A percentile compares a stretch with the other conserved stretches of the same genome.
Evolutionary conservation across 2,888 invertebrate species (phyloP).

Genomic region (Odontocolon sp.): DNA sequence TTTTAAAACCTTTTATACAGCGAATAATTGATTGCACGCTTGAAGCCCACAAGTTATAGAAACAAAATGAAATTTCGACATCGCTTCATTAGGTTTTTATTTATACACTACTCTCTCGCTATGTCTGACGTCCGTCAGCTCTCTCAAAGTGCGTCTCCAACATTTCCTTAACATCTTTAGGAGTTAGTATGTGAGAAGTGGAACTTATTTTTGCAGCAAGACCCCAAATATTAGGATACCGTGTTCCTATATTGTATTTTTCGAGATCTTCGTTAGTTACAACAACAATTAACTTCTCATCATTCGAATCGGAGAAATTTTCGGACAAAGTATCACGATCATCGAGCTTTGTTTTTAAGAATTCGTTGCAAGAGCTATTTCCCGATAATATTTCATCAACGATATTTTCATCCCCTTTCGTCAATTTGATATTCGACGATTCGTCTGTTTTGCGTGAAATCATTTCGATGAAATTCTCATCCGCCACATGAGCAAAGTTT

Average conservation of each 20-base stretch:
- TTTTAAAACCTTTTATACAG: constrained; percentile 2
- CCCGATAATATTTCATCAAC: not conserved
- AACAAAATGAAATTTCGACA: not conserved
- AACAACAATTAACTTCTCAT: constrained; percentile 41
- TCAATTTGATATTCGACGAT: not conserved
- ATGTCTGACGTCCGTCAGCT: not conserved
- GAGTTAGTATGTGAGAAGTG: constrained; percentile 37
- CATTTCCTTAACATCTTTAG: constrained; percentile 49
- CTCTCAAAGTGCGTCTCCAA: constrained; percentile 45
- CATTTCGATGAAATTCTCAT: constrained; percentile 38
- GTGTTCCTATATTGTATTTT: constrained; percentile 44
- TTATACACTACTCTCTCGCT: not conserved
- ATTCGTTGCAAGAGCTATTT: no score
- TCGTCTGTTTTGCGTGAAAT: constrained; percentile 18
- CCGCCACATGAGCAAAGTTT: constrained; percentile 44
- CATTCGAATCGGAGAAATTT: not conserved
- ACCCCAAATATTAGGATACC: constrained; percentile 53
- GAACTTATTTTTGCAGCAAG: constrained; percentile 54
- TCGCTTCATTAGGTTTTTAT: not conserved
- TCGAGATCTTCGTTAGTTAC: constrained; percentile 59
- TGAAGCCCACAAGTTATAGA: constrained; percentile 3
- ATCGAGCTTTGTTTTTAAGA: no score
- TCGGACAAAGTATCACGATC: not conserved
- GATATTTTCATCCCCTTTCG: not conserved
- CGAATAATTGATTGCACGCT: not conserved